phyloP scores from a whole-genome alignment of 2,797 vertebrate species.

The Sparidentex hasta region DNA sequence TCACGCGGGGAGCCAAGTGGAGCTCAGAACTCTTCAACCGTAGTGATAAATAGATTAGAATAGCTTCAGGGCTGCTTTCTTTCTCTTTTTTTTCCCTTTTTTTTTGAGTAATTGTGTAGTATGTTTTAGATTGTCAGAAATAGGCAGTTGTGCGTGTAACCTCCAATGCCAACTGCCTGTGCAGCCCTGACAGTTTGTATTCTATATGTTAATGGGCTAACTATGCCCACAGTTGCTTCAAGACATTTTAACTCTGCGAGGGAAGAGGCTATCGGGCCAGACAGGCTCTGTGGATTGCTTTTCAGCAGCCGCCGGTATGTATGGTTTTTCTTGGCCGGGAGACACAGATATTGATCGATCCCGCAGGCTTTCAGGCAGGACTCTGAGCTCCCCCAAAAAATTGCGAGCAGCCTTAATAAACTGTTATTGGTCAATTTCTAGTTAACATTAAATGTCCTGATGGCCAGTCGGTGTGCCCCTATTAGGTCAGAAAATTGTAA shows the following conservation, averaged over 20 bases:
- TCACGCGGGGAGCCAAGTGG: conserved; percentile 41
- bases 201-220: conserved; percentile 48
- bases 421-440: conserved; percentile 77
- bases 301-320: conserved; percentile 28
- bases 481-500: conserved; percentile 79
- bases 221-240: background rate
- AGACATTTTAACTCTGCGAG: conserved; percentile 9
- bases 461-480: conserved; percentile 64
- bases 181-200: conserved; percentile 15
- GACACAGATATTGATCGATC: conserved; percentile 72
- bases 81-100: no score
- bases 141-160: conserved; percentile 23
- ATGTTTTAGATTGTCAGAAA: conserved; percentile 41
- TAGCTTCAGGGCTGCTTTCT: conserved; percentile 27
- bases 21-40: conserved; percentile 44
- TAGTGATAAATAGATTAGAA: conserved; percentile 61
- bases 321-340: conserved; percentile 48
- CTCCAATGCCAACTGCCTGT: conserved; percentile 1
- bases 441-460: conserved; percentile 72
- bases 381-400: conserved; percentile 47
- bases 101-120: conserved; percentile 25
- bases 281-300: conserved; percentile 33
- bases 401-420: conserved; percentile 62
- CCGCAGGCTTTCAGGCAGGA: conserved; percentile 52
- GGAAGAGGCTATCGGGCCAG: conserved; percentile 8